Base-by-base conservation (phyloP, 2,888 invertebrate species). In the Digitonthophagus gazella region DNA sequence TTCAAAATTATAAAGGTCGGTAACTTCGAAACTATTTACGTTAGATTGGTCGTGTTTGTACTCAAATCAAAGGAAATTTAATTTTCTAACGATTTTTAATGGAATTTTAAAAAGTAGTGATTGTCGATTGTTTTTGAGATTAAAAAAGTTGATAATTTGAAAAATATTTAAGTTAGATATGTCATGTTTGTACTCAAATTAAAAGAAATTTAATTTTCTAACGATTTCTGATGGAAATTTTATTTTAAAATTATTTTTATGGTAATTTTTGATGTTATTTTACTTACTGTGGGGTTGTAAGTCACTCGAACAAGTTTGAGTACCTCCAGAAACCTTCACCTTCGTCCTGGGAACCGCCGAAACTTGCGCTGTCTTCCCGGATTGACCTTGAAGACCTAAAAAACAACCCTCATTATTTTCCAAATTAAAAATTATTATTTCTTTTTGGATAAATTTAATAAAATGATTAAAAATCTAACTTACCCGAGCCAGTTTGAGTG, bases 241-340 rank as follows among this genome's bases (percentile, higher is more conserved):
- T 8, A 44, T 8, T 6, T 44, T 8, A 44, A 44, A 8, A 5
- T 44, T 44, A 44, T 44, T 44, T 44, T 8, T 44, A 11, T 5
- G 8, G 20, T 8, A 65, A 68, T 44, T 8, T 8, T 8, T 44
- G 8, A 44, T 6, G 54, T 44, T 8, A 44, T 8, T 2, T 28
- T 67, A 84, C 88, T 86, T 80, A 90, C 90, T 89, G 79, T 78
- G 78, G 19, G 88, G 86, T 75, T 87, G 90, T 54, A 91, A 84
- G 78, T 93, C 93, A 76, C 91, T 91, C 44, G 91, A 91, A 77
- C 93, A 91, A 3, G 95, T 95, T 82, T 96, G 95, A 0, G 95
- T 95, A 20, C 95, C 95, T 11, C 95, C 95, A 3, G 95, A 93
- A 19, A 95, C 93, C 85, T 95, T 95, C 28, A 95, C 91, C 84